Conservation (phyloP, 2,888 invertebrate species). For the Calliphora vomitoria region DNA sequence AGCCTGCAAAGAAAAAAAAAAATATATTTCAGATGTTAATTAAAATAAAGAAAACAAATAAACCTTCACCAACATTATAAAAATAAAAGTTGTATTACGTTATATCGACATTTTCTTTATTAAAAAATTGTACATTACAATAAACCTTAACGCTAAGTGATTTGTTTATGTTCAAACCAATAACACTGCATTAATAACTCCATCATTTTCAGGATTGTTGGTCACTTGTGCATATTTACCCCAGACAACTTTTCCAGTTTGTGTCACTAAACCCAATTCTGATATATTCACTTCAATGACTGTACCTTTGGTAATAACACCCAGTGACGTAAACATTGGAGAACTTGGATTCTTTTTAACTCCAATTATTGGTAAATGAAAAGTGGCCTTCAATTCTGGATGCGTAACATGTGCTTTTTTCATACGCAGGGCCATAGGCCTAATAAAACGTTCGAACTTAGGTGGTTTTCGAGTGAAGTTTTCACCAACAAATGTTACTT, state of each 20-base stretch:
- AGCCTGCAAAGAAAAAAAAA: slow-evolving; percentile 49
- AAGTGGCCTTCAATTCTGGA: slow-evolving; percentile 99
- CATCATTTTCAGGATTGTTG: slow-evolving; percentile 99
- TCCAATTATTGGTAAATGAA: slow-evolving; percentile 98
- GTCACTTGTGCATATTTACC: slow-evolving; percentile 99
- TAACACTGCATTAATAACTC: slow-evolving; percentile 99
- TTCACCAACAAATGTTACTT: slow-evolving; percentile 98
- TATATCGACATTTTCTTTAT: not conserved
- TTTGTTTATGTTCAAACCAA: slow-evolving; percentile 88
- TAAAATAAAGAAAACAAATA: not conserved
- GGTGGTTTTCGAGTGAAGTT: slow-evolving; percentile 99
- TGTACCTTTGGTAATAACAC: slow-evolving; percentile 99
- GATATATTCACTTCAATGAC: slow-evolving; percentile 99
- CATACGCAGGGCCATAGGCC: slow-evolving; percentile 98
- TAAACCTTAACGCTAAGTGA: not conserved
- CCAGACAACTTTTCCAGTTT: slow-evolving; percentile 99
- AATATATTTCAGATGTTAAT: not conserved
- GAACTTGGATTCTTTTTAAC: slow-evolving; percentile 99
- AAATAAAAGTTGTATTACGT: not conserved
- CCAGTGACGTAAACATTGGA: slow-evolving; percentile 97
- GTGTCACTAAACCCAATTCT: slow-evolving; percentile 98
- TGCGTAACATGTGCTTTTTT: slow-evolving; percentile 99
- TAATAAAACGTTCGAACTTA: slow-evolving; percentile 98
- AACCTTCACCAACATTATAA: slow-evolving; percentile 11
- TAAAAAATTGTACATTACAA: not conserved